Evolutionary conservation across 2,888 invertebrate species (phyloP).

Genomic region (Volucella bombylans): DNA sequence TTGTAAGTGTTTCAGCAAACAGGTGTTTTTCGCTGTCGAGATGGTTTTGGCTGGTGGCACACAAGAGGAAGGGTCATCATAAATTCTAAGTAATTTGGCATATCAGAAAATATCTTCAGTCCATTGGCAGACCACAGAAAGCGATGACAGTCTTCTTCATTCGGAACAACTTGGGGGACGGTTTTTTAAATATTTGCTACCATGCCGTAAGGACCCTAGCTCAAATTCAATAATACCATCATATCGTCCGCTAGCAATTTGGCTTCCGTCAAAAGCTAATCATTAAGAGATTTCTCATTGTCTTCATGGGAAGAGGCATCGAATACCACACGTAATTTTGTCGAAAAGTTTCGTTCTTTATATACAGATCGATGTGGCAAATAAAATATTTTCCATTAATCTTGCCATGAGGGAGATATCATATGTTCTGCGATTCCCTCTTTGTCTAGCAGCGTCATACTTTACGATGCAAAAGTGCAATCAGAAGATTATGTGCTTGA

Average conservation of each 20-base stretch:
- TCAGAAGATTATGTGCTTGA: not conserved
- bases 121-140: conserved; percentile 11
- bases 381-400: not conserved
- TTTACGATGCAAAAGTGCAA: no score
- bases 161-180: not conserved
- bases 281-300: conserved; percentile 5
- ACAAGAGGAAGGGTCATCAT: not conserved
- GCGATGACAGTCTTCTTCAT: conserved; percentile 18
- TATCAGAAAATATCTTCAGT: not conserved
- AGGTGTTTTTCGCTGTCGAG: not conserved
- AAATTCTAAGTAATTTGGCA: not conserved
- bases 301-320: conserved; percentile 18
- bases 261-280: conserved; percentile 20
- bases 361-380: conserved; percentile 21
- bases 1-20: conserved; percentile 13
- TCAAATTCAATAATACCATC: conserved; percentile 8
- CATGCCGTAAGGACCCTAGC: conserved; percentile 9
- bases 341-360: conserved; percentile 17
- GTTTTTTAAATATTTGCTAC: conserved; percentile 29
- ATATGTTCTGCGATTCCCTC: conserved; percentile 16
- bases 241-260: conserved; percentile 20
- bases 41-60: not conserved
- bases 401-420: not conserved
- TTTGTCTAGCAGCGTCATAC: not conserved
- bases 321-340: conserved; percentile 1